Percentiles rank a stretch among this genome's conserved stretches.
Conservation (phyloP, 2,113 vertebrate species). For the Pterocles burchelli region DNA sequence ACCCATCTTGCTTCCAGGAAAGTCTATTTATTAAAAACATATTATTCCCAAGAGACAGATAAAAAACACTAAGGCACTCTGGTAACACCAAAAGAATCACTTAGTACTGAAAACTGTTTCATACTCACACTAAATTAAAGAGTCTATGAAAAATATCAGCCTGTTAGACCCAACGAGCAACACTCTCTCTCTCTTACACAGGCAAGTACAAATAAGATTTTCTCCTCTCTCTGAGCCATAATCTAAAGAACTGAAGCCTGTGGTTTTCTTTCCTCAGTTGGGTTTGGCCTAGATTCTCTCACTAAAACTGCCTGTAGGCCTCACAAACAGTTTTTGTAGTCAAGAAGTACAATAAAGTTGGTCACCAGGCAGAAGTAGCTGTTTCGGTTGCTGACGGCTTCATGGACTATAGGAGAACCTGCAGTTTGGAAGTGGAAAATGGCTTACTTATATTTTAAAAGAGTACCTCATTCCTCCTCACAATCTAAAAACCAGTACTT, state of each 20-base stretch:
- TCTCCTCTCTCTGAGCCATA: neutral
- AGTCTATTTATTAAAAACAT: slow-evolving; percentile 35
- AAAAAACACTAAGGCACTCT: neutral
- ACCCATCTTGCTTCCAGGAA: neutral
- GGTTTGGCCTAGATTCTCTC: neutral
- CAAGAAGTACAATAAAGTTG: neutral
- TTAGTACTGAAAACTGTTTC: neutral
- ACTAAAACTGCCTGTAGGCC: neutral
- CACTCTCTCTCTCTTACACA: neutral
- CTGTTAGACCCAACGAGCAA: neutral
- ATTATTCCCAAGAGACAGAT: slow-evolving; percentile 11
- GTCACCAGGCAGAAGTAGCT: neutral
- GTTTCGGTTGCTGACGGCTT: neutral
- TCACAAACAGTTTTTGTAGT: neutral
- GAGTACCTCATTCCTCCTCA: neutral
- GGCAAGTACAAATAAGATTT: neutral
- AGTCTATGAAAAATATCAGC: neutral
- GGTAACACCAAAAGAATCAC: neutral
- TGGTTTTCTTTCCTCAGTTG: neutral
- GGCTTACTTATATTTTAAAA: neutral
- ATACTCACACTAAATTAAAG: neutral
- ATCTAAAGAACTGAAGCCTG: neutral
- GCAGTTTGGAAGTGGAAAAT: neutral
- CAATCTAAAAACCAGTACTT: neutral
- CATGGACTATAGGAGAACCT: neutral